Conservation (phyloP, 2,113 vertebrate species). For the Colossoma macropomum region DNA sequence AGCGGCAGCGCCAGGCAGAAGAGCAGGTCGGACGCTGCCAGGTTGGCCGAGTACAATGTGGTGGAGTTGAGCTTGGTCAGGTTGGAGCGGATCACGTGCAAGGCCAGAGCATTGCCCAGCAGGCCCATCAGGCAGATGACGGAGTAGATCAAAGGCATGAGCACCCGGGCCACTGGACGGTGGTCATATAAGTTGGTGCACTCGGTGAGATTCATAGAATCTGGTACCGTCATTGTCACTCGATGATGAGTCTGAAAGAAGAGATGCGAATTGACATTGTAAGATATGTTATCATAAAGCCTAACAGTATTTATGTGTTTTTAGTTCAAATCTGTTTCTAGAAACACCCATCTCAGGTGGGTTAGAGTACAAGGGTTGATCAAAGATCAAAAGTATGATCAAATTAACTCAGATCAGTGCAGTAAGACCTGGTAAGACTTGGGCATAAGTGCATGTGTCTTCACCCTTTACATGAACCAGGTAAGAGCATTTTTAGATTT, state of each 20-base stretch:
- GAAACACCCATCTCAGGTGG: no score
- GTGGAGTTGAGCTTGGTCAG: constrained; percentile 94
- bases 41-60: constrained; percentile 91
- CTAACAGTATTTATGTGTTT: no score
- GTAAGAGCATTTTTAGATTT: no score
- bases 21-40: constrained; percentile 93
- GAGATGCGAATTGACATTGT: background rate
- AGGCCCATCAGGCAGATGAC: constrained; percentile 85
- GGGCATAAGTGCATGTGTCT: no score
- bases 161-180: constrained; percentile 76
- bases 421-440: no score
- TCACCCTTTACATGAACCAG: no score
- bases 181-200: constrained; percentile 86
- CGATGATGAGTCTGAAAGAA: constrained; percentile 5
- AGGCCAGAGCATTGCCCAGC: constrained; percentile 87
- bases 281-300: background rate
- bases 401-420: no score
- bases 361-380: no score
- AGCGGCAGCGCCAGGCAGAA: constrained; percentile 87
- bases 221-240: constrained; percentile 17
- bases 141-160: constrained; percentile 86
- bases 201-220: constrained; percentile 20
- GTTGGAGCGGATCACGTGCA: constrained; percentile 87
- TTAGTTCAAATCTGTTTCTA: no score
- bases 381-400: no score